Conservation (phyloP, 1,140 invertebrate genomes). For the Drosophila varians region DNA sequence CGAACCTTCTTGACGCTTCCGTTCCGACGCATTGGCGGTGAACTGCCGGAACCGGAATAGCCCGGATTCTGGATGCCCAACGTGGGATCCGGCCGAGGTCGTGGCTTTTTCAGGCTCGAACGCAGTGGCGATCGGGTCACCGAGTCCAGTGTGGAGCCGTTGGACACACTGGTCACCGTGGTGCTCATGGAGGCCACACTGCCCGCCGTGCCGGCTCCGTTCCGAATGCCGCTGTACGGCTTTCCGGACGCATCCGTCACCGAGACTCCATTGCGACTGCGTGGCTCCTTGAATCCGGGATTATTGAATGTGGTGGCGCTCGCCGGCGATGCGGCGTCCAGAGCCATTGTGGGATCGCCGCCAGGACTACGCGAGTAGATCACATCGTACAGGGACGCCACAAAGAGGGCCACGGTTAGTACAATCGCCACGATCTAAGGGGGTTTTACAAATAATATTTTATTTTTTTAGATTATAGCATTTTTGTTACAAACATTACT, state of each 20-base stretch:
- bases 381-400: constrained; percentile 90
- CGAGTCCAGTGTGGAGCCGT: constrained; percentile 86
- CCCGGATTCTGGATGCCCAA: constrained; percentile 93
- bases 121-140: constrained; percentile 89
- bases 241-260: constrained; percentile 93
- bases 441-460: constrained; percentile 83
- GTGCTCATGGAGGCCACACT: constrained; percentile 91
- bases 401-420: constrained; percentile 89
- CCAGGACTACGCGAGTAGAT: constrained; percentile 88
- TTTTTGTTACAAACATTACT: constrained; percentile 28
- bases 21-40: constrained; percentile 90
- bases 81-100: constrained; percentile 85
- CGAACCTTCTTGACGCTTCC: constrained; percentile 94
- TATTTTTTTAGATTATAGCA: too few relatives aligned
- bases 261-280: constrained; percentile 88
- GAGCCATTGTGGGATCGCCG: constrained; percentile 90
- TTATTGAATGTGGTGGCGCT: constrained; percentile 91
- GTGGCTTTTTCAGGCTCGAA: constrained; percentile 92
- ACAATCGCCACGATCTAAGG: constrained; percentile 89
- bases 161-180: constrained; percentile 88
- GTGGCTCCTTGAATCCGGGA: constrained; percentile 91
- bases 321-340: constrained; percentile 85
- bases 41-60: constrained; percentile 89
- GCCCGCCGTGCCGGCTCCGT: constrained; percentile 86
- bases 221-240: constrained; percentile 89